phyloP scores from a whole-genome alignment of 2,888 invertebrate species.

The Agonopterix alstromeriana region DNA sequence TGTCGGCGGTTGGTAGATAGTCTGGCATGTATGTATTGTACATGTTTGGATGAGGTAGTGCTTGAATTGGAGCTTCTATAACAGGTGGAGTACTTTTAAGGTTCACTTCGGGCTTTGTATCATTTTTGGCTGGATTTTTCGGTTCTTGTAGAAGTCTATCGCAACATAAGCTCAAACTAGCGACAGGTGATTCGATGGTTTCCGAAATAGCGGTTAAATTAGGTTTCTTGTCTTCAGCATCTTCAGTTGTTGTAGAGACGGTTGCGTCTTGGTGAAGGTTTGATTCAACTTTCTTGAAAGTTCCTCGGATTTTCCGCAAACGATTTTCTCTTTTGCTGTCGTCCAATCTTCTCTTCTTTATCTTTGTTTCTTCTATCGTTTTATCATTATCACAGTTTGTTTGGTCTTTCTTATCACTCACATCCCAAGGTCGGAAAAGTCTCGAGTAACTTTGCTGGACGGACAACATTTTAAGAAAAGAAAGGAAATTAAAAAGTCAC shows the following conservation, averaged over 20 bases:
- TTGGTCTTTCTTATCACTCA: constrained; percentile 43
- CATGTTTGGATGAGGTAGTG: constrained; percentile 11
- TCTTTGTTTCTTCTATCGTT: constrained; percentile 23
- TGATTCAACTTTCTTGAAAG: constrained; percentile 45
- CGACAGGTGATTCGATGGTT: constrained; percentile 46
- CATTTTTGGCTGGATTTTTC: constrained; percentile 21
- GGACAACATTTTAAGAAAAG: constrained; percentile 44
- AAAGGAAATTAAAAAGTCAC: constrained; percentile 11
- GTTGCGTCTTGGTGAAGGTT: constrained; percentile 73
- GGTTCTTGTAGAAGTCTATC: constrained; percentile 52
- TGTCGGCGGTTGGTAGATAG: constrained; percentile 54
- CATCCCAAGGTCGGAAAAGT: constrained; percentile 80
- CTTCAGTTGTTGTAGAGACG: constrained; percentile 73
- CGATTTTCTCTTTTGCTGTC: constrained; percentile 56
- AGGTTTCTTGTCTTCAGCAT: constrained; percentile 29
- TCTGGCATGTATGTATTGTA: constrained; percentile 49
- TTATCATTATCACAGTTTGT: constrained; percentile 18
- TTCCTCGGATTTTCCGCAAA: constrained; percentile 63
- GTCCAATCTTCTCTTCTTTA: constrained; percentile 37
- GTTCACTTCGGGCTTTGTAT: constrained; percentile 14
- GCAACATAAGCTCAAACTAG: constrained; percentile 53
- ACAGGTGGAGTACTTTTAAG: constrained; percentile 1
- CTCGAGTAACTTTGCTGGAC: constrained; percentile 63
- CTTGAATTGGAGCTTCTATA: background rate
- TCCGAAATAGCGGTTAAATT: constrained; percentile 3